These are phyloP conservation scores for Argynnis bischoffii DNA, from an alignment of 2,888 invertebrate species.

Conservation along the genomic window DNA sequence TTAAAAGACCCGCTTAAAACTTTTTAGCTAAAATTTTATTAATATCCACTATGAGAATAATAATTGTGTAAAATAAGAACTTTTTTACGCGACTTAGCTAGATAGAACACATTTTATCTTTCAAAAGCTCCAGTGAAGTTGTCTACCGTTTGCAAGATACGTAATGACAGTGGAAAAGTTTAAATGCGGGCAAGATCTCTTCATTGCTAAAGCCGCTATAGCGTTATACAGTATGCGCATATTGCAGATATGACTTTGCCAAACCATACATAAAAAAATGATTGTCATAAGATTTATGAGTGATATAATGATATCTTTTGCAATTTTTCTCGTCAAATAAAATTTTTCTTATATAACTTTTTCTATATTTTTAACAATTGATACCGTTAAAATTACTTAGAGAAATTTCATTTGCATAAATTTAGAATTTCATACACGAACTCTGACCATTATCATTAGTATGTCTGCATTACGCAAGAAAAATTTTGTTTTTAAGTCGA, in stretches of 20 bases:
- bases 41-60: too few relatives aligned
- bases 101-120: conserved; percentile 16
- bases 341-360: not conserved
- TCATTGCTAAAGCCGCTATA: conserved; percentile 6
- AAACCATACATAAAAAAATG: not conserved
- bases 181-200: conserved; percentile 18
- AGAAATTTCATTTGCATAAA: too few relatives aligned
- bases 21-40: too few relatives aligned
- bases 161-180: conserved; percentile 18
- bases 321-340: too few relatives aligned
- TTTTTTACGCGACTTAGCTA: conserved; percentile 7
- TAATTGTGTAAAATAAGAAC: conserved; percentile 3
- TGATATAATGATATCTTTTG: too few relatives aligned
- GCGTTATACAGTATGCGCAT: conserved; percentile 8
- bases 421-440: too few relatives aligned
- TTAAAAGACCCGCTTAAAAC: too few relatives aligned
- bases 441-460: too few relatives aligned
- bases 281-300: too few relatives aligned
- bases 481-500: not conserved
- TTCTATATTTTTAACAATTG: not conserved
- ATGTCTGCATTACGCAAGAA: not conserved
- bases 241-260: not conserved
- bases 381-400: too few relatives aligned
- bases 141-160: conserved; percentile 11
- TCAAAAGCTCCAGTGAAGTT: conserved; percentile 12